phyloP scores from a whole-genome alignment of 1,140 invertebrate genomes.

The Plectrocnemia conspersa region DNA sequence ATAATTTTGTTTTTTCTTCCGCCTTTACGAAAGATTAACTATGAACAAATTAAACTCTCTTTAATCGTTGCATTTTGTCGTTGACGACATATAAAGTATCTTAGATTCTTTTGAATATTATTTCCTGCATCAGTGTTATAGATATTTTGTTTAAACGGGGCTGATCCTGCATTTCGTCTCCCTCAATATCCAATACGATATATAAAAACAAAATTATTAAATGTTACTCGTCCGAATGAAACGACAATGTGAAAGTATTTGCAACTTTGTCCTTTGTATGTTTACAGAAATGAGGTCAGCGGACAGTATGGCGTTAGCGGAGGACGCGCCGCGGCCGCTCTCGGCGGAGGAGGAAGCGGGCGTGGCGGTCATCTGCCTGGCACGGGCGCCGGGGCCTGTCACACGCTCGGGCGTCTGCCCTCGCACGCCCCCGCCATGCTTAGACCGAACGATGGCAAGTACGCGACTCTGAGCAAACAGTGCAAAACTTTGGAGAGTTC shows the following conservation, averaged over 20 bases:
- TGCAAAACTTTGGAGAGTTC: constrained; percentile 91
- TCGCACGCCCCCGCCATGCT: constrained; percentile 42
- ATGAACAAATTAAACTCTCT: too few relatives aligned
- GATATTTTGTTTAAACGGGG: too few relatives aligned
- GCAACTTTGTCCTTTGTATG: constrained; percentile 30
- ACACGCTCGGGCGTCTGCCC: constrained; percentile 52
- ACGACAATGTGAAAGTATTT: constrained; percentile 29
- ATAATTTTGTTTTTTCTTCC: too few relatives aligned
- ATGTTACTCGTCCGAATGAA: background rate
- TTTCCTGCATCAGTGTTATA: too few relatives aligned
- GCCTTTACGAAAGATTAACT: too few relatives aligned
- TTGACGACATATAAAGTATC: too few relatives aligned
- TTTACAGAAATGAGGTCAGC: constrained; percentile 36
- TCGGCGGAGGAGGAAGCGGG: constrained; percentile 48
- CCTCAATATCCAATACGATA: too few relatives aligned
- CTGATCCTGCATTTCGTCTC: too few relatives aligned
- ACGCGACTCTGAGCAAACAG: constrained; percentile 87
- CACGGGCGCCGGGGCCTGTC: constrained; percentile 44
- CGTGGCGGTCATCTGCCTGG: constrained; percentile 38
- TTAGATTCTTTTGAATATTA: too few relatives aligned
- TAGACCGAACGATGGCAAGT: constrained; percentile 70
- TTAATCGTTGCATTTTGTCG: too few relatives aligned
- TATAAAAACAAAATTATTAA: too few relatives aligned
- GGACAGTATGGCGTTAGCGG: constrained; percentile 45
- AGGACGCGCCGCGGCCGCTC: constrained; percentile 59